phyloP scores from a whole-genome alignment of 1,140 invertebrate genomes.

The Schlechtendalia chinensis region DNA sequence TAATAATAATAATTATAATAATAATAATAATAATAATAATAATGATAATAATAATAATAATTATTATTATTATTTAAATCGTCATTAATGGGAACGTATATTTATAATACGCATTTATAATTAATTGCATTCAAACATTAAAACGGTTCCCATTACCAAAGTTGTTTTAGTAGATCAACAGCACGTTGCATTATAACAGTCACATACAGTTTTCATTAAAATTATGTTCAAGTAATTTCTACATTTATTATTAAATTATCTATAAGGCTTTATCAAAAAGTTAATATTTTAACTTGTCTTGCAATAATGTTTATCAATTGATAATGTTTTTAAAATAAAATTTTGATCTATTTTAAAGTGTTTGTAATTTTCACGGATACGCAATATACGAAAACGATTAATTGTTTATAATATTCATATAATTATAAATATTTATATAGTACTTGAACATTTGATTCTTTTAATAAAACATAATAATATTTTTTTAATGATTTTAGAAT shows the following conservation, averaged over 20 bases:
- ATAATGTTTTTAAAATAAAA: too few species aligned
- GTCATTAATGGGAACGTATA: too few species aligned
- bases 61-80: background rate
- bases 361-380: too few species aligned
- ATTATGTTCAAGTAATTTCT: background rate
- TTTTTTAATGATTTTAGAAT: too few species aligned
- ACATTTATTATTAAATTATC: constrained; percentile 1
- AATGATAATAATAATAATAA: background rate
- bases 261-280: background rate
- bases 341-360: too few species aligned
- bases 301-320: too few species aligned
- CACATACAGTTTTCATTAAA: constrained; percentile 3
- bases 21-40: background rate
- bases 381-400: too few species aligned
- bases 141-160: background rate
- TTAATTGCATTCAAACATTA: constrained; percentile 12
- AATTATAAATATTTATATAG: too few species aligned
- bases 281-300: background rate
- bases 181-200: background rate
- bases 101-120: background rate
- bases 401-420: too few species aligned
- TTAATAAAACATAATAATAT: too few species aligned
- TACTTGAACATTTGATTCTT: too few species aligned
- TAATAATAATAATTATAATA: background rate
- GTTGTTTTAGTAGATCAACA: background rate